Evolutionary conservation across 2,888 invertebrate species (phyloP).

Genomic region (Cosmia trapezina): DNA sequence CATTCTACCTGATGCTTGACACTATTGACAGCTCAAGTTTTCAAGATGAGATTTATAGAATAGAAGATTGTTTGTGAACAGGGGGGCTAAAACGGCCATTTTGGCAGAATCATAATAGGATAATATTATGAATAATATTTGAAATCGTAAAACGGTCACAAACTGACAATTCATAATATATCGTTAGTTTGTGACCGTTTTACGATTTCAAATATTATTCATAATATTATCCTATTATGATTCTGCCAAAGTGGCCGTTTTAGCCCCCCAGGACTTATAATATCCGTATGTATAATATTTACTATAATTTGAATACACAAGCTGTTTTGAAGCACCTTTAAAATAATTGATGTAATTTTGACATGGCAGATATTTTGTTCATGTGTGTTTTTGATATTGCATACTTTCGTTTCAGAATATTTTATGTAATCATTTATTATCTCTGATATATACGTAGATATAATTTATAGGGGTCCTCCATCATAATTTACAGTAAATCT

Average conservation of each 20-base stretch:
- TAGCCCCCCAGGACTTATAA: neutral
- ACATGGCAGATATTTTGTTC: conserved; percentile 22
- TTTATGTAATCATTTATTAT: neutral
- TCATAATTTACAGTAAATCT: neutral
- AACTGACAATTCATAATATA: too few relatives aligned
- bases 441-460: neutral
- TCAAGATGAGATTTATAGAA: neutral
- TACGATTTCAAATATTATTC: too few relatives aligned
- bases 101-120: too few relatives aligned
- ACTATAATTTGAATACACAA: conserved; percentile 18
- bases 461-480: neutral
- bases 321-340: conserved; percentile 42
- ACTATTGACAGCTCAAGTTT: neutral
- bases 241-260: too few relatives aligned
- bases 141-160: too few relatives aligned
- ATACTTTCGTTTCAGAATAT: neutral
- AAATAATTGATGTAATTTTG: conserved; percentile 50
- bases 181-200: too few relatives aligned
- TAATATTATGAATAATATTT: too few relatives aligned
- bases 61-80: neutral
- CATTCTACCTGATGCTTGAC: too few relatives aligned
- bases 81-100: too few relatives aligned
- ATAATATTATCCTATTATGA: too few relatives aligned
- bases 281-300: neutral
- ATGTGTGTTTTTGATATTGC: neutral